Base-by-base conservation (phyloP, 2,113 vertebrate species). In the Daubentonia madagascariensis region DNA sequence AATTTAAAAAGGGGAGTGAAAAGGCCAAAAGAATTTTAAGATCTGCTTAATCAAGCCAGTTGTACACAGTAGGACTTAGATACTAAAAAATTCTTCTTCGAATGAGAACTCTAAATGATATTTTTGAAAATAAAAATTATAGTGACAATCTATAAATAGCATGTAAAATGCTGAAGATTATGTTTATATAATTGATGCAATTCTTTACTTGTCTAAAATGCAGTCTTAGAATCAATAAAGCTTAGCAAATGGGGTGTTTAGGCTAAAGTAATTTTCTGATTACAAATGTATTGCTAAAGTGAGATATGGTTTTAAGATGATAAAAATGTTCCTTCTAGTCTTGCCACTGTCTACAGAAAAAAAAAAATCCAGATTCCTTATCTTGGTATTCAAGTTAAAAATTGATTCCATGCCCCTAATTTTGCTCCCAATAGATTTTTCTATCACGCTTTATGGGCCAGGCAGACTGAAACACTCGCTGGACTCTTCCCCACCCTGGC, bases 101-200 rank as follows among this genome's bases (percentile, higher is more conserved):
- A 91, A 75, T 89, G 54, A 92, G 16, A 54, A 89, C 18, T 61
- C 6, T 73, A 85, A 93, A 85, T 22, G 8, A 23, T 78, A 83
- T 57, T 95, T 93, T 54, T 8, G 85, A 78, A 96, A 86, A 96
- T 14, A 91, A 65, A 89, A 97, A 80, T 1, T 37, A 18, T 9
- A 23, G 13, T 89, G 18, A 90, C 68, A 86, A 76, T 86, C 79
- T 17, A 86, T 91, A 98, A 94, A 68, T 14, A 91, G 48, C 18
- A 96, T 52, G 65, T 73, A 95, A 96, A 94, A 92, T 84, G 23
- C 48, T 89, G 10, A 89, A 84, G 43, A 89, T 89, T 93, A 70
- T 91, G 23, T 85, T 95, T 90, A 94, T 91, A 83, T 97, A 95
- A 89, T 76, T 96, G 54, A 79, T 96, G 0, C 5, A 94, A 96